Conservation (phyloP, 2,888 invertebrate genomes). For the Capitulum mitella region DNA sequence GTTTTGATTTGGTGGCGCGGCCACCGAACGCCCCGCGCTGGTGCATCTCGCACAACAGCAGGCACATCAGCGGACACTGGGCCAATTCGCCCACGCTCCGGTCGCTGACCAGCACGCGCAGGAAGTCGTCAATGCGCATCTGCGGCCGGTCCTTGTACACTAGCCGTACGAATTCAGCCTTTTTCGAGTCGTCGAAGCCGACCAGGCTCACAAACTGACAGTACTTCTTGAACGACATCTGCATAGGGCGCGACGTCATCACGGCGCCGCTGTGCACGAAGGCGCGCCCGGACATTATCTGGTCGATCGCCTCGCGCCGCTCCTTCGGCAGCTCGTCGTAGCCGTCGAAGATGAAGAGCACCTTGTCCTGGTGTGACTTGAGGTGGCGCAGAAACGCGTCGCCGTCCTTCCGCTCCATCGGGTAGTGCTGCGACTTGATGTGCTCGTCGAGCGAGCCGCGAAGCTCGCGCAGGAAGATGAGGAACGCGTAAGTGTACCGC, state of each 20-base stretch:
- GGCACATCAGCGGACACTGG: constrained; percentile 92
- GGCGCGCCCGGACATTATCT: constrained; percentile 81
- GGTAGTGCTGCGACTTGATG: background rate
- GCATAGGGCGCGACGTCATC: constrained; percentile 69
- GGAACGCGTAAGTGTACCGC: constrained; percentile 32
- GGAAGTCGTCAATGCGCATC: constrained; percentile 79
- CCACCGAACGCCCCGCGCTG: background rate
- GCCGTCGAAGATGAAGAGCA: constrained; percentile 65
- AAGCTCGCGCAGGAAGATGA: background rate
- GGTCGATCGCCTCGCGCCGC: constrained; percentile 71
- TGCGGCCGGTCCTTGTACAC: constrained; percentile 34
- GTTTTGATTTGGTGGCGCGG: constrained; percentile 7
- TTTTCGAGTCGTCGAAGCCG: background rate
- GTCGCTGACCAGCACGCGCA: constrained; percentile 81
- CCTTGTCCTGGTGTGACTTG: background rate
- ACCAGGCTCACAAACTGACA: background rate
- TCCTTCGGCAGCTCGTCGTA: constrained; percentile 76
- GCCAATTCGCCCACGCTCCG: constrained; percentile 87
- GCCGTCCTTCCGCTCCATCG: background rate
- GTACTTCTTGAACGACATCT: background rate
- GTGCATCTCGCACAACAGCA: constrained; percentile 54
- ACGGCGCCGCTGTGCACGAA: constrained; percentile 56
- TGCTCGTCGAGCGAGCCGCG: background rate
- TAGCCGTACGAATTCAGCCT: background rate
- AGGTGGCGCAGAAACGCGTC: background rate